Percentiles rank a stretch among this genome's conserved stretches.
Evolutionary conservation across 2,797 vertebrate genomes (phyloP).

Genomic region (Limosa lapponica): DNA sequence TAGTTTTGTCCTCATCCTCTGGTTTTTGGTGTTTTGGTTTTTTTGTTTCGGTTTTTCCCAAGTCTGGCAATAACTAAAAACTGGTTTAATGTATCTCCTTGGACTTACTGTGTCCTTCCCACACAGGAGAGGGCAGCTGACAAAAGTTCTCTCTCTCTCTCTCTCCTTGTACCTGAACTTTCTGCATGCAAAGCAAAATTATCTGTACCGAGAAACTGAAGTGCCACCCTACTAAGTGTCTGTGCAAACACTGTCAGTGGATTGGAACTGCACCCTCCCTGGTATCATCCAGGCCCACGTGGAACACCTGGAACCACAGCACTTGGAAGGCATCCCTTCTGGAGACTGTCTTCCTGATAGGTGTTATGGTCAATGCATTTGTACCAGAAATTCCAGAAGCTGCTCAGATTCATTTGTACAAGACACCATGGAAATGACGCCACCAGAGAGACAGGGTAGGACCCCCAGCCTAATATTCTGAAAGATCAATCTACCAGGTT

Average conservation of each 20-base stretch:
- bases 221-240: background rate
- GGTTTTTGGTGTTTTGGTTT: too few relatives aligned
- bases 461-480: background rate
- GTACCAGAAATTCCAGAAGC: background rate
- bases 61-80: background rate
- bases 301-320: background rate
- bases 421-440: background rate
- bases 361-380: background rate
- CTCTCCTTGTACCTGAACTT: background rate
- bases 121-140: background rate
- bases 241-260: background rate
- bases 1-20: background rate
- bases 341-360: background rate
- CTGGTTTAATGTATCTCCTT: background rate
- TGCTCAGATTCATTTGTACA: background rate
- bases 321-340: background rate
- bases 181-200: background rate
- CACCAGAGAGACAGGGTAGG: background rate
- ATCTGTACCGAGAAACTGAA: background rate
- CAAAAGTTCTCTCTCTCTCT: background rate
- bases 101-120: background rate
- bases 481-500: background rate
- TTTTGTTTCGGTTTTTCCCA: background rate
- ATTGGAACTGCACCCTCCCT: background rate
- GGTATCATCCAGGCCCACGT: background rate